These are phyloP conservation scores for Andrena camellia DNA, from an alignment of 2,888 invertebrate genomes.

Conservation along the genomic window DNA sequence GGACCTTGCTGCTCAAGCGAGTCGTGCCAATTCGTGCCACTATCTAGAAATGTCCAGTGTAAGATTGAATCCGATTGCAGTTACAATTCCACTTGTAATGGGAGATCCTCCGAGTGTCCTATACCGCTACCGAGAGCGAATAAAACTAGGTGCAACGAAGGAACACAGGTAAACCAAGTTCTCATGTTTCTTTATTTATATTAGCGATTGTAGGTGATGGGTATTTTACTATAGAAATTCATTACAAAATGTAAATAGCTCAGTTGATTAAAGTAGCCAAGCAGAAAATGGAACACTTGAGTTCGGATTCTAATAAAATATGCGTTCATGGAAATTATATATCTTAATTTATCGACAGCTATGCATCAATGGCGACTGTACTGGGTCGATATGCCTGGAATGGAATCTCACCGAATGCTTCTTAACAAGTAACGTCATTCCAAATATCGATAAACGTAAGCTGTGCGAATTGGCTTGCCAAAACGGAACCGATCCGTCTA, in stretches of 20 bases:
- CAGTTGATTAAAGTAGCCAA: neutral
- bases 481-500: conserved; percentile 90
- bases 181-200: conserved; percentile 12
- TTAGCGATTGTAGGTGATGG: neutral
- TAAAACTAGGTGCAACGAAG: conserved; percentile 98
- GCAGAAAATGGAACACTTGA: too few relatives aligned
- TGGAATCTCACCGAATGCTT: conserved; percentile 98
- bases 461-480: conserved; percentile 99
- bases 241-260: neutral
- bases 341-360: conserved; percentile 86
- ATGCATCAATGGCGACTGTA: conserved; percentile 96
- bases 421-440: conserved; percentile 92
- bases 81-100: conserved; percentile 94
- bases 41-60: conserved; percentile 89
- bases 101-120: conserved; percentile 95
- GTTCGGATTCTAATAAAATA: too few relatives aligned
- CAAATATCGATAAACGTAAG: conserved; percentile 92
- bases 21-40: conserved; percentile 91
- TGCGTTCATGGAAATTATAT: neutral
- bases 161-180: conserved; percentile 88
- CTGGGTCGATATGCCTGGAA: conserved; percentile 97
- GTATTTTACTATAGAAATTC: neutral
- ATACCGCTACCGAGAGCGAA: conserved; percentile 92
- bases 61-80: conserved; percentile 96
- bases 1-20: conserved; percentile 97